phyloP scores from a whole-genome alignment of 1,140 invertebrate genomes.

The Thaumatotibia leucotreta region DNA sequence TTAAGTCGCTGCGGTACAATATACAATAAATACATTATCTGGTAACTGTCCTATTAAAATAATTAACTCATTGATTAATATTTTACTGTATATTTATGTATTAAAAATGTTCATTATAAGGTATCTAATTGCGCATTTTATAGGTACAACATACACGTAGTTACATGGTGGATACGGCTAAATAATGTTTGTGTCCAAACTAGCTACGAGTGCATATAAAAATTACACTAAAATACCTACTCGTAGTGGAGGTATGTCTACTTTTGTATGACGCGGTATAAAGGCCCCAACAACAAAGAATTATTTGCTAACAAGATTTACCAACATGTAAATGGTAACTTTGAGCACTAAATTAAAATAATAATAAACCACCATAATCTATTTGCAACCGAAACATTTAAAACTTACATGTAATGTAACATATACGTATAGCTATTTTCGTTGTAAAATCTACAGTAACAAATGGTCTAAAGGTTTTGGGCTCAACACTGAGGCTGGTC shows the following conservation, averaged over 20 bases:
- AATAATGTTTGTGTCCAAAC: conserved; percentile 53
- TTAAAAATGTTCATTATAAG: conserved; percentile 25
- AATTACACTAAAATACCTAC: conserved; percentile 19
- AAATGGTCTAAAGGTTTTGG: conserved; percentile 26
- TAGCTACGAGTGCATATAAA: conserved; percentile 57
- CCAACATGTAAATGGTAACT: not conserved
- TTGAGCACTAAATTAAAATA: conserved; percentile 5
- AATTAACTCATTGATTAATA: conserved; percentile 21
- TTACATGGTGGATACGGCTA: conserved; percentile 35
- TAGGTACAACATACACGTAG: conserved; percentile 43
- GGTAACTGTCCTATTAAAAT: conserved; percentile 10
- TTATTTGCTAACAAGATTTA: not conserved
- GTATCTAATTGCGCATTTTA: conserved; percentile 52
- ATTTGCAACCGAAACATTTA: conserved; percentile 3
- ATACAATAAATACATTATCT: conserved; percentile 12
- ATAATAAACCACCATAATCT: not conserved
- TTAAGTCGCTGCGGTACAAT: conserved; percentile 1
- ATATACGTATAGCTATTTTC: conserved; percentile 48
- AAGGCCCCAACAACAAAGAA: conserved; percentile 18
- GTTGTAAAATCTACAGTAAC: conserved; percentile 64
- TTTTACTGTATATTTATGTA: conserved; percentile 17
- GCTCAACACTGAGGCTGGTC: not conserved
- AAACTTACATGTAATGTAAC: conserved; percentile 27
- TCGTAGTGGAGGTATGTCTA: conserved; percentile 7
- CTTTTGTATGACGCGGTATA: conserved; percentile 16